phyloP scores from a whole-genome alignment of 2,797 vertebrate genomes.

The Coregonus suidteri region DNA sequence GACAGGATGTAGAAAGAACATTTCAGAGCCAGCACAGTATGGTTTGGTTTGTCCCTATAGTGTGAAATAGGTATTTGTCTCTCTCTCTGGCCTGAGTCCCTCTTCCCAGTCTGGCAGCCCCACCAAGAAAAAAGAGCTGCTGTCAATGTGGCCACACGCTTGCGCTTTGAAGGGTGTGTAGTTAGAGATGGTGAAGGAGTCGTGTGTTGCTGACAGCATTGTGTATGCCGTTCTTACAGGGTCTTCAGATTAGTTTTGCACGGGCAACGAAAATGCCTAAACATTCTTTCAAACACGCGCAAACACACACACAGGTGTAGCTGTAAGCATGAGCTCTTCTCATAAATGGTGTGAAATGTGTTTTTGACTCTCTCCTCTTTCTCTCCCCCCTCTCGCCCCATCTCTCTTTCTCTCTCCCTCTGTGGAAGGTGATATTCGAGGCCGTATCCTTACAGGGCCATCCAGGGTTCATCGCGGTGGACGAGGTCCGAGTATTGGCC shows the following conservation, averaged over 20 bases:
- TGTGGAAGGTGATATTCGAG: conserved; percentile 92
- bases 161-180: neutral
- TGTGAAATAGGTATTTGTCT: no score
- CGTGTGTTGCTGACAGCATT: no score
- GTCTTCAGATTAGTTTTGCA: no score
- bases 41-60: neutral
- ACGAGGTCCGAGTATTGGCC: conserved; percentile 93
- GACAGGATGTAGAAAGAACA: neutral
- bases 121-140: neutral
- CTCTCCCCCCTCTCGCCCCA: conserved; percentile 1
- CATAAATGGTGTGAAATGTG: neutral
- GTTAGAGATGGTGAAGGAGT: no score
- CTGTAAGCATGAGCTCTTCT: no score
- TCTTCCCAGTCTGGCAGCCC: no score
- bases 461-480: conserved; percentile 92
- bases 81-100: no score
- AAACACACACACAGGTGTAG: no score
- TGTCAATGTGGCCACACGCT: neutral
- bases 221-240: no score
- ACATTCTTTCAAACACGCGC: no score
- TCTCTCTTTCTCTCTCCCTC: conserved; percentile 20
- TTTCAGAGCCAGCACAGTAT: neutral
- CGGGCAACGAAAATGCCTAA: no score
- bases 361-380: conserved; percentile 1
- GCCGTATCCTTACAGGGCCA: conserved; percentile 93